Evolutionary conservation across 1,140 invertebrate species (phyloP).

Genomic region (Metopolophium dirhodum): DNA sequence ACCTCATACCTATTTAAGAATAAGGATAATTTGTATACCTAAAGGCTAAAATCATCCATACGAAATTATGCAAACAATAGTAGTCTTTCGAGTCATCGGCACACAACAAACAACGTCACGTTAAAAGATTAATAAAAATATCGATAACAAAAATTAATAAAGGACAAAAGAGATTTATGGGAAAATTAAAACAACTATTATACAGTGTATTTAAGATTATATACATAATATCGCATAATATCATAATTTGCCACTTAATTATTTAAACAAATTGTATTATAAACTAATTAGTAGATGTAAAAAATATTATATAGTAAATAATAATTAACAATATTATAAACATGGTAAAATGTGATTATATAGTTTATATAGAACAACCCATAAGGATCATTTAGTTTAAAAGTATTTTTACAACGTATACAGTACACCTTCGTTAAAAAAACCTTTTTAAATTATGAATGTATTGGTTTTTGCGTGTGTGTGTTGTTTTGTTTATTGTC

Average conservation of each 20-base stretch:
- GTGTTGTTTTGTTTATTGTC: no score
- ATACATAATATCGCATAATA: not conserved
- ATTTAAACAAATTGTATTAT: not conserved
- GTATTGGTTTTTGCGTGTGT: no score
- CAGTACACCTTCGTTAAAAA: no score
- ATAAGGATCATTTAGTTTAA: no score
- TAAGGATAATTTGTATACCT: slow-evolving; percentile 31
- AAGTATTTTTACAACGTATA: no score
- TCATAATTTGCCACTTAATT: not conserved
- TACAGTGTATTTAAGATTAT: not conserved
- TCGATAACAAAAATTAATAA: not conserved
- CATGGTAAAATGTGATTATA: no score
- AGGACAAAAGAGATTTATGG: not conserved
- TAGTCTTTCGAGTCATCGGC: slow-evolving; percentile 36
- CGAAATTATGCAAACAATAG: slow-evolving; percentile 29
- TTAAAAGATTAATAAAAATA: slow-evolving; percentile 11
- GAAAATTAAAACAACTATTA: not conserved
- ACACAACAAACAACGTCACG: slow-evolving; percentile 16
- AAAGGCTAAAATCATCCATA: slow-evolving; percentile 24
- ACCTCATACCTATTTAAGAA: slow-evolving; percentile 40
- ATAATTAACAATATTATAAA: no score
- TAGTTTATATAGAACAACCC: no score
- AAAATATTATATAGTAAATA: no score
- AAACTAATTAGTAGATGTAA: not conserved
- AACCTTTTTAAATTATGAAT: no score